Evolutionary conservation across 2,888 invertebrate species (phyloP).

Genomic region (Acanthosepion lycidas): DNA sequence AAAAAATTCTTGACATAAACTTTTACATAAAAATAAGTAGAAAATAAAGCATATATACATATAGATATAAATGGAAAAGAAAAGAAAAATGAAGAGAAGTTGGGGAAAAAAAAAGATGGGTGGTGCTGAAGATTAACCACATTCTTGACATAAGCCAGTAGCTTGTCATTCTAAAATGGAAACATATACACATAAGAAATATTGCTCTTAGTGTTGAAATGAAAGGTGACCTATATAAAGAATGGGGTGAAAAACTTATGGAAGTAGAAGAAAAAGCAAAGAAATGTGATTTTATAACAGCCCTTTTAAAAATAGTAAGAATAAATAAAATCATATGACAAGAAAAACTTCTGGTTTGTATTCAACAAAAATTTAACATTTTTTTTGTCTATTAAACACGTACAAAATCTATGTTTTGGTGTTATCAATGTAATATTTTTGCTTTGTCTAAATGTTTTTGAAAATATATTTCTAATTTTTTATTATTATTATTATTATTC

Average conservation of each 20-base stretch:
- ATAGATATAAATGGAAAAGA: neutral
- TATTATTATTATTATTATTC: neutral
- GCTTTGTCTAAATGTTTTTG: neutral
- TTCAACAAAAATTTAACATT: neutral
- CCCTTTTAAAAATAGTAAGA: neutral
- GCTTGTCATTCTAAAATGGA: neutral
- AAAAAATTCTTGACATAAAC: neutral
- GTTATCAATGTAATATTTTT: neutral
- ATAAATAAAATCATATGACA: neutral
- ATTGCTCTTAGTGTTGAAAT: neutral
- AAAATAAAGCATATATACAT: neutral
- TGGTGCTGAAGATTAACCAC: constrained; percentile 4
- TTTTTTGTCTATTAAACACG: neutral
- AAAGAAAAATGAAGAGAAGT: neutral
- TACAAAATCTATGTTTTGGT: neutral
- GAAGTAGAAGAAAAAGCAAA: neutral
- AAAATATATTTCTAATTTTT: neutral
- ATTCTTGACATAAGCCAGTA: neutral
- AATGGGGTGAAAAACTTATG: constrained; percentile 4
- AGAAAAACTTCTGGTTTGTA: neutral
- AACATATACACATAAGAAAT: neutral
- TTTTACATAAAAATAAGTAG: neutral
- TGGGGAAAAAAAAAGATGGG: neutral
- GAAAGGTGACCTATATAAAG: neutral
- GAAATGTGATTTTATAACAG: neutral